Base-by-base conservation (phyloP, 2,888 invertebrate species). In the Parnassius apollo region DNA sequence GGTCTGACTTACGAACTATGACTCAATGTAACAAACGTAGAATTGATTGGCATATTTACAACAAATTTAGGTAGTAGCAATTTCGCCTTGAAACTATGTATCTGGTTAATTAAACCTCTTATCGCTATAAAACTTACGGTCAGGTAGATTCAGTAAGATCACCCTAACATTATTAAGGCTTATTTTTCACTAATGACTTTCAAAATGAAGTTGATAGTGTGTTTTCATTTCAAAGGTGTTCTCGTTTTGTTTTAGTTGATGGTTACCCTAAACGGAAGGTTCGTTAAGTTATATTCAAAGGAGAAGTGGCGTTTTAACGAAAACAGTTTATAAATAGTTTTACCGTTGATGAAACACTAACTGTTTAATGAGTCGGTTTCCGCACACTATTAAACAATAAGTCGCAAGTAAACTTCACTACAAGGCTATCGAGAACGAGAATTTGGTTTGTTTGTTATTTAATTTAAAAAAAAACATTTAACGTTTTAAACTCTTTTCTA, bases 321-420 rank as follows among this genome's bases (percentile, higher is more conserved):
- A 50, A 57, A 57, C 44, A 18, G 18, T 57, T 42, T 57, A 12
- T 44, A 13, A 49, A 49, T 51, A 59, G 52, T 22, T 51, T 50
- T 4, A 44, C 18, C 49, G 22, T 42, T 35, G 51, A 42, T 52
- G 44, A 51, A 35, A 59, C 46, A 52, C 25, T 59, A 59, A 59
- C n/a, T 44, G 25, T 59, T 25, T 59, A 59, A 45, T 52, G 45
- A 35, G 35, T 52, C 9, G 18, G 58, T 7, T 49, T 48, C 25
- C n/a, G 35, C 10, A 18, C 35, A 11, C 51, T 22, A 51, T 35
- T 13, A 2, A 13, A 44, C 7, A 54, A 52, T 7, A 25, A 25
- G 18, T 11, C 13, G 12, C 13, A 18, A 51, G 45, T 51, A 50
- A 46, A 13, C 45, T 45, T 48, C 48, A n/a, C 48, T 12, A 1